Evolutionary conservation across 1,140 invertebrate species (phyloP).

Genomic region (Mycetomoellerius zeteki): DNA sequence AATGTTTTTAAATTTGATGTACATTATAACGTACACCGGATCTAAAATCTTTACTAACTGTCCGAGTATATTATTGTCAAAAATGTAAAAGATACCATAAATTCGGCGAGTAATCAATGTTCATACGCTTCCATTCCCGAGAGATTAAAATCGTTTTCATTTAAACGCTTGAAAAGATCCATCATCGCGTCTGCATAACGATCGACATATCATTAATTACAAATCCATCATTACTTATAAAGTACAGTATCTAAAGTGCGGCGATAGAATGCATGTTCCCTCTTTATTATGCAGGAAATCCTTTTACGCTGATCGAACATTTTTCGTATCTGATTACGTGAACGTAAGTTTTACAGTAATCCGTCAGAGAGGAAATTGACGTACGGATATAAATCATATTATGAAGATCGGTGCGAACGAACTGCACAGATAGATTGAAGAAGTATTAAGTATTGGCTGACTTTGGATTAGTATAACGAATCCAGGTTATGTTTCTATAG

Average conservation of each 20-base stretch:
- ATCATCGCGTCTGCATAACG: neutral
- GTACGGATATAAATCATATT: constrained; percentile 38
- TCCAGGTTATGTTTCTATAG: constrained; percentile 41
- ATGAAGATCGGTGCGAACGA: neutral
- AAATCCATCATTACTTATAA: constrained; percentile 47
- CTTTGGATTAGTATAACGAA: constrained; percentile 15
- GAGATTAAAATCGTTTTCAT: constrained; percentile 54
- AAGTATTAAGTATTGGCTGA: constrained; percentile 42
- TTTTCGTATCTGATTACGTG: constrained; percentile 51
- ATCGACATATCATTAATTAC: constrained; percentile 67
- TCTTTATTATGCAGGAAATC: constrained; percentile 46
- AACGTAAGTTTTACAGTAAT: constrained; percentile 33
- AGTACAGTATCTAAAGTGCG: neutral
- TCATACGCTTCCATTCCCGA: neutral
- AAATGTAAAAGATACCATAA: neutral
- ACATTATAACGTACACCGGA: no score
- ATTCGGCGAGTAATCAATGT: neutral
- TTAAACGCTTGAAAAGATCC: constrained; percentile 6
- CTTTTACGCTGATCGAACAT: constrained; percentile 36
- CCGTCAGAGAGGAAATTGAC: constrained; percentile 42
- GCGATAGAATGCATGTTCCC: neutral
- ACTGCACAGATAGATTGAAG: neutral
- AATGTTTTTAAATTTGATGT: no score
- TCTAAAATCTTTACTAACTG: constrained; percentile 6
- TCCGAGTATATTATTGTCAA: neutral